Percentiles rank a stretch among this genome's conserved stretches.
Conservation (phyloP, 1,140 invertebrate species). For the Drosophila erecta region DNA sequence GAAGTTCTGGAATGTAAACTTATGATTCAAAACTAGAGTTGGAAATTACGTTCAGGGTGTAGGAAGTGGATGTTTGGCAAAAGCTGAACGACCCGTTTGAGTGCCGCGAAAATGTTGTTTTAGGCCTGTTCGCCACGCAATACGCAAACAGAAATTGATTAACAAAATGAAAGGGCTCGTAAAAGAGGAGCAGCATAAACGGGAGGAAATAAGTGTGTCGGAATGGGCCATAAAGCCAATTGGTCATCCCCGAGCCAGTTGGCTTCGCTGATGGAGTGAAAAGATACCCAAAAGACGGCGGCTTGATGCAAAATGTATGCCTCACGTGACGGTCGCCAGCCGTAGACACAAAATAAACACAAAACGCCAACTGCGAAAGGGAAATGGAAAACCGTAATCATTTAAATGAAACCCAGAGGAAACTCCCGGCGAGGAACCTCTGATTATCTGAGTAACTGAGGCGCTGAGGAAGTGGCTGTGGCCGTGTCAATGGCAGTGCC, state of each 20-base stretch:
- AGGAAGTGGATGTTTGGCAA: too few relatives aligned
- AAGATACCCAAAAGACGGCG: constrained; percentile 63
- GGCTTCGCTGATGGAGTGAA: constrained; percentile 72
- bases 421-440: constrained; percentile 21
- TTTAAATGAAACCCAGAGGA: constrained; percentile 70
- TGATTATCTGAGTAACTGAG: constrained; percentile 37
- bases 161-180: constrained; percentile 74
- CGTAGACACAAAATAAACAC: constrained; percentile 17
- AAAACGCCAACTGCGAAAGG: constrained; percentile 18
- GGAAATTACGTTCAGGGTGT: too few relatives aligned
- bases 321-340: constrained; percentile 48
- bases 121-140: constrained; percentile 12
- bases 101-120: constrained; percentile 9
- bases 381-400: constrained; percentile 64
- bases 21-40: too few relatives aligned
- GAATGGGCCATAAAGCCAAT: constrained; percentile 65
- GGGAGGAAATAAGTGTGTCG: constrained; percentile 25
- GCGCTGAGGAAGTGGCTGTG: constrained; percentile 28
- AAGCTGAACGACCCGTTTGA: not conserved
- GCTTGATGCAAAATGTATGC: constrained; percentile 70
- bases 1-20: too few relatives aligned
- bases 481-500: constrained; percentile 8
- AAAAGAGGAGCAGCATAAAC: constrained; percentile 58
- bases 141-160: constrained; percentile 62
- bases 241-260: constrained; percentile 56